These are phyloP conservation scores for Chiloscyllium punctatum DNA, from an alignment of 2,797 vertebrate genomes.

Conservation along the genomic window DNA sequence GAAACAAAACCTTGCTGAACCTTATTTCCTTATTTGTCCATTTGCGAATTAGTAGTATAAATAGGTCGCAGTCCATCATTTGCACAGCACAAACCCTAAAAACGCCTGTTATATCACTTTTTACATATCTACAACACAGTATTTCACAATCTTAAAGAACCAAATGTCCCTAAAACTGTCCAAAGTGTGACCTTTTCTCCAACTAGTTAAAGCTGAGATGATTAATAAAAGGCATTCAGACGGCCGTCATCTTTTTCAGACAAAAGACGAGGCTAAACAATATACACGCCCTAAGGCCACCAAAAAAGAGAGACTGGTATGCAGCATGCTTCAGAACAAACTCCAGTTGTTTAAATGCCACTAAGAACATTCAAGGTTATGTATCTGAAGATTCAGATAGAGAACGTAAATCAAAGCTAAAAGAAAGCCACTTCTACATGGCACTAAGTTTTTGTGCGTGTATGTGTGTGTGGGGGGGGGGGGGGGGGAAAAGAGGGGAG, in stretches of 20 bases:
- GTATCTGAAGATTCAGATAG: background rate
- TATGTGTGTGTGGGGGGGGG: too few species aligned
- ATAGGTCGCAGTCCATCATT: conserved; percentile 9
- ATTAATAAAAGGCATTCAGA: background rate
- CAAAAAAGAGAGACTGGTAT: background rate
- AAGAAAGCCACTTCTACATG: background rate
- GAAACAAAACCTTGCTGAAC: background rate
- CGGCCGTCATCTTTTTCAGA: background rate
- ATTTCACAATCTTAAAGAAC: too few species aligned
- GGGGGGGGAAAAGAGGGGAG: too few species aligned
- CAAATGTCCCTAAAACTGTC: background rate
- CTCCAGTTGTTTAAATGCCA: background rate
- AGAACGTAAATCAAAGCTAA: background rate
- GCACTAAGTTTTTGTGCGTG: background rate
- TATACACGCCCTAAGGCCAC: conserved; percentile 12
- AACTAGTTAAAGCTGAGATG: background rate
- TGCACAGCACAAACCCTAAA: background rate
- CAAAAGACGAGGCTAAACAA: conserved; percentile 12
- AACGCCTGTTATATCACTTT: background rate
- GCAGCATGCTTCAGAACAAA: background rate
- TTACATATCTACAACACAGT: background rate
- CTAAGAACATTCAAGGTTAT: background rate
- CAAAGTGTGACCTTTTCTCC: background rate
- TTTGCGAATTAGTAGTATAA: background rate
- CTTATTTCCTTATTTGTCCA: conserved; percentile 25